Base-by-base conservation (phyloP, 2,888 invertebrate genomes). In the Rhingia rostrata region DNA sequence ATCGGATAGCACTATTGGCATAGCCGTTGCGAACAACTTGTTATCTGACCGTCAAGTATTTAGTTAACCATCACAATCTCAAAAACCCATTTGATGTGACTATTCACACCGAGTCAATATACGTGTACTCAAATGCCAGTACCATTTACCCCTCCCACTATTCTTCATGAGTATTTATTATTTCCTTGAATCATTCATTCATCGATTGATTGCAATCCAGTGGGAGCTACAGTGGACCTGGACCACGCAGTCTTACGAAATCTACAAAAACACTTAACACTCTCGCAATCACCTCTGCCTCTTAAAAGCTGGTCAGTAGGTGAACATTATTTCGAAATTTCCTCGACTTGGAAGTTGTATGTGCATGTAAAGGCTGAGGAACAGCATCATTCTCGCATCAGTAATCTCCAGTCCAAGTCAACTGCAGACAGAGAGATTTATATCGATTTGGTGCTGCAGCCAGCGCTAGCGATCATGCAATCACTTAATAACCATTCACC, bases 301-400 rank as follows among this genome's bases (percentile, higher is more conserved):
- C 37, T 69, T 22, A 1, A 39, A 69, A 77, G 39, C 67, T 77
- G 77, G 77, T 77, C 77, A 77, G 69, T 77, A 77, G 77, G 77
- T 77, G 61, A 77, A 37, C 61, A 63, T 6, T 69, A 33, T 77
- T 69, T 77, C 69, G 47, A 69, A 77, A 77, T 56, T 37, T 56
- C 41, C 54, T 32, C 61, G 12, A 22, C 22, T 22, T 32, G 41
- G 4, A 30, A 6, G 39, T n/a, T 22, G 39, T 4, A 14, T 60
- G 39, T 58, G 39, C 22, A 7, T 7, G 45, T 35, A 9, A n/a
- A 10, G 12, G 35, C 45, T 30, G 30, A 22, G 47, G n/a, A 49
- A 14, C 56, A 63, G 54, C 61, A 77, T 77, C 69, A 63, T 69
- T 63, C 56, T 69, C 61, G 69, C 69, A 69, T 69, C 69, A 69